A percentile compares a stretch with the other conserved stretches of the same genome.
Conservation (phyloP, 2,113 vertebrate species). For the Siphamia tubifer region DNA sequence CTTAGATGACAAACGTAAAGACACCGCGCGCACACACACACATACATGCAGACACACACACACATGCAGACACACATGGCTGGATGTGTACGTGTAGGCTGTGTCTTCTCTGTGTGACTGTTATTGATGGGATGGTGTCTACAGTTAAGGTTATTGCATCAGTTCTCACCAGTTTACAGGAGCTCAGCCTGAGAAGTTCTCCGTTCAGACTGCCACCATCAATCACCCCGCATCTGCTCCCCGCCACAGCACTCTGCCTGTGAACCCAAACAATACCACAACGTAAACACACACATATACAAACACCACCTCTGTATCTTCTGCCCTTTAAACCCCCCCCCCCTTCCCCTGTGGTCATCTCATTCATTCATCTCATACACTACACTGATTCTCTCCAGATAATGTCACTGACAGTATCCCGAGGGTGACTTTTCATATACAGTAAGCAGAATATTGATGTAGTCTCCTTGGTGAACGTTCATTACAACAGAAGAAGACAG, state of each 20-base stretch:
- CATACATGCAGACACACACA: background rate
- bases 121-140: constrained; percentile 73
- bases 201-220: constrained; percentile 62
- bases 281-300: background rate
- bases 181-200: constrained; percentile 61
- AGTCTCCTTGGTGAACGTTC: constrained; percentile 9
- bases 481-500: background rate
- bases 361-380: constrained; percentile 35
- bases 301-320: background rate
- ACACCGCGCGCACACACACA: background rate
- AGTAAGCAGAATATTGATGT: constrained; percentile 19
- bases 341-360: constrained; percentile 19
- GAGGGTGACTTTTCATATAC: constrained; percentile 16
- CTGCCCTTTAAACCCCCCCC: constrained; percentile 54
- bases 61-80: background rate
- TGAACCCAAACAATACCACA: constrained; percentile 1
- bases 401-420: constrained; percentile 49
- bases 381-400: constrained; percentile 50
- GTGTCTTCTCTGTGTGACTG: constrained; percentile 24
- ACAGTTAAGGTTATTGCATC: constrained; percentile 77
- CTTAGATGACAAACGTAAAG: background rate
- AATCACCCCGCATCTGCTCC: constrained; percentile 63
- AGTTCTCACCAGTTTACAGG: constrained; percentile 66
- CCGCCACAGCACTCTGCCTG: constrained; percentile 15
- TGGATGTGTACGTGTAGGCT: constrained; percentile 20